A percentile compares a stretch with the other conserved stretches of the same genome.
These are phyloP conservation scores for Drosophila yakuba DNA, from an alignment of 1,140 invertebrate species.

Conservation along the genomic window DNA sequence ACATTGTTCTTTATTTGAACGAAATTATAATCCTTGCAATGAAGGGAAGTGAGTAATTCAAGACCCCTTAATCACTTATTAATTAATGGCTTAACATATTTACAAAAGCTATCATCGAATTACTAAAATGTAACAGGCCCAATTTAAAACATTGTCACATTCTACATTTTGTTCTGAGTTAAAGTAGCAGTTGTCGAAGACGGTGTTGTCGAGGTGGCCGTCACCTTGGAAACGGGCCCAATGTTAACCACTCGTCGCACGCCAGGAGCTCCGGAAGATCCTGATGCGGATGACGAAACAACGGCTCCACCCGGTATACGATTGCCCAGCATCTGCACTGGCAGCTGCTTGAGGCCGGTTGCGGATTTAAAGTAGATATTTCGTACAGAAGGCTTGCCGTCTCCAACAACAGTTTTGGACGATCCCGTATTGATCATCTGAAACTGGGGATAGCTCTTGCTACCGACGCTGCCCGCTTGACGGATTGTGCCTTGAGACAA, in stretches of 20 bases:
- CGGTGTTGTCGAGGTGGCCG: constrained; percentile 11
- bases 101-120: constrained; percentile 12
- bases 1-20: constrained; percentile 23
- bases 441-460: constrained; percentile 57
- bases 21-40: constrained; percentile 24
- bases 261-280: constrained; percentile 44
- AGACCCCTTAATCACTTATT: constrained; percentile 6
- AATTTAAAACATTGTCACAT: background rate
- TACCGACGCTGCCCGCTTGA: constrained; percentile 32
- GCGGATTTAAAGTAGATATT: constrained; percentile 61
- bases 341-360: constrained; percentile 54
- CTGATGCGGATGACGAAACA: background rate
- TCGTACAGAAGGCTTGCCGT: constrained; percentile 48
- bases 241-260: constrained; percentile 64
- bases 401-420: constrained; percentile 12
- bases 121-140: constrained; percentile 1
- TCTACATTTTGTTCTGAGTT: constrained; percentile 16
- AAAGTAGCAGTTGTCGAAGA: background rate
- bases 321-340: constrained; percentile 63
- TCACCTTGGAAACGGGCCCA: constrained; percentile 41
- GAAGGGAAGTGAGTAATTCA: background rate
- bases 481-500: constrained; percentile 28
- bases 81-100: constrained; percentile 26
- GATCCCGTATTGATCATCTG: constrained; percentile 55
- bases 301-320: constrained; percentile 11